These are phyloP conservation scores for Parasteatoda lunata DNA, from an alignment of 2,888 invertebrate species.

Conservation along the genomic window DNA sequence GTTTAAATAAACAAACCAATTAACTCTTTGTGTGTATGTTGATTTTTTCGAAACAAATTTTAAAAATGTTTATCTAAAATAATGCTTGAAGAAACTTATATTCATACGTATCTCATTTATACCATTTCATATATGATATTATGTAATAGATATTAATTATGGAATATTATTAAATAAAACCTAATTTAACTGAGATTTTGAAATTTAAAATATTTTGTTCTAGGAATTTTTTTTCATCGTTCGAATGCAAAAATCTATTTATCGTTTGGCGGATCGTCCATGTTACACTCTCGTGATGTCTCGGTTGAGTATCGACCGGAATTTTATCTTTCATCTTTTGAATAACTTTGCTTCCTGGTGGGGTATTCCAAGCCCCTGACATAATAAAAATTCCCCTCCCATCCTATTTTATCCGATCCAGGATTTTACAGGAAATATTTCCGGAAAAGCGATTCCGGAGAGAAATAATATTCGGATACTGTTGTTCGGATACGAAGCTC, in stretches of 20 bases:
- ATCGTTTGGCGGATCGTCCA: too few species aligned
- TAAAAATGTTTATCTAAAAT: too few species aligned
- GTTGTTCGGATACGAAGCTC: conserved; percentile 35
- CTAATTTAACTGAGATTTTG: too few species aligned
- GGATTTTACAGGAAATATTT: background rate
- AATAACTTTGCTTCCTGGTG: background rate
- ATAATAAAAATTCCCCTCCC: background rate
- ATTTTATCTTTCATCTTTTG: background rate
- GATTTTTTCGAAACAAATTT: too few species aligned
- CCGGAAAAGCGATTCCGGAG: background rate
- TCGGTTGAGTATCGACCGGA: conserved; percentile 37
- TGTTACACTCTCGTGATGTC: background rate
- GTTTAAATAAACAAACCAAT: too few species aligned
- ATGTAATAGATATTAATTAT: too few species aligned
- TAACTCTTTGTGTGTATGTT: too few species aligned
- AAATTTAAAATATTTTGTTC: background rate
- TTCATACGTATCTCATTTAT: too few species aligned
- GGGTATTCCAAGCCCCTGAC: background rate
- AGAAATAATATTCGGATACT: conserved; percentile 24
- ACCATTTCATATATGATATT: too few species aligned
- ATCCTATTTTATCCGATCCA: background rate
- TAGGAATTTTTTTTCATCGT: background rate
- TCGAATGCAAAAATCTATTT: too few species aligned
- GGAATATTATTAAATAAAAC: too few species aligned
- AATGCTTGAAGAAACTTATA: too few species aligned